phyloP scores from a whole-genome alignment of 2,888 invertebrate species.

The Pherbina coryleti region DNA sequence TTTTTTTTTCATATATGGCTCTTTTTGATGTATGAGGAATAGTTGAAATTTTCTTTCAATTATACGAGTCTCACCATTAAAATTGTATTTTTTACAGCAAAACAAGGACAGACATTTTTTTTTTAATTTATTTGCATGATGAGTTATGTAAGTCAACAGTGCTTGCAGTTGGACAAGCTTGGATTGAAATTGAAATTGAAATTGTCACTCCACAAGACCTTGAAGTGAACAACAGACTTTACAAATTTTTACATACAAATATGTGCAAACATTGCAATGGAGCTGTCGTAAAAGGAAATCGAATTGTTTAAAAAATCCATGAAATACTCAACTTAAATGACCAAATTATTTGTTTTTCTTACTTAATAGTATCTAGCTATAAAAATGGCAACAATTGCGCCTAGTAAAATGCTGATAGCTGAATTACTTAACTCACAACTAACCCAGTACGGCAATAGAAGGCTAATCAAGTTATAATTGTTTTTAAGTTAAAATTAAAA shows the following conservation, averaged over 20 bases:
- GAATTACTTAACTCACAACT: not conserved
- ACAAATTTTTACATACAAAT: too few species aligned
- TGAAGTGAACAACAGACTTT: not conserved
- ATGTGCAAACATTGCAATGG: not conserved
- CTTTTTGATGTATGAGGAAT: too few species aligned
- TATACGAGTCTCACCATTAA: too few species aligned
- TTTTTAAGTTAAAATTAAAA: not conserved
- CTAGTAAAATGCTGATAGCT: not conserved
- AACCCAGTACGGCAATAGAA: slow-evolving; percentile 5
- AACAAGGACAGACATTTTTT: too few species aligned
- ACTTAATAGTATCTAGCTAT: not conserved
- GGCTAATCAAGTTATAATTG: slow-evolving; percentile 21
- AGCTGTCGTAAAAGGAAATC: not conserved
- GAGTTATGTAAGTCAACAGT: not conserved
- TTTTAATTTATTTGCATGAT: not conserved
- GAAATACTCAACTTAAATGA: not conserved
- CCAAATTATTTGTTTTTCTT: not conserved
- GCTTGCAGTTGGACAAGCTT: not conserved
- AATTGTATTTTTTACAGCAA: too few species aligned
- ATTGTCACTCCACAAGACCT: not conserved
- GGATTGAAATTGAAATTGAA: not conserved
- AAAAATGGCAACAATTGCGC: not conserved
- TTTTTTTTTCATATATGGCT: too few species aligned
- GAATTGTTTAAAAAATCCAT: not conserved
- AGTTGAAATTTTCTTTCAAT: too few species aligned